Evolutionary conservation across 37 sponge, comb jelly and placozoan genomes (phyloP), one percentile per base, ranked within the genome.

Genomic region (Cladorhizidae sp.): DNA sequence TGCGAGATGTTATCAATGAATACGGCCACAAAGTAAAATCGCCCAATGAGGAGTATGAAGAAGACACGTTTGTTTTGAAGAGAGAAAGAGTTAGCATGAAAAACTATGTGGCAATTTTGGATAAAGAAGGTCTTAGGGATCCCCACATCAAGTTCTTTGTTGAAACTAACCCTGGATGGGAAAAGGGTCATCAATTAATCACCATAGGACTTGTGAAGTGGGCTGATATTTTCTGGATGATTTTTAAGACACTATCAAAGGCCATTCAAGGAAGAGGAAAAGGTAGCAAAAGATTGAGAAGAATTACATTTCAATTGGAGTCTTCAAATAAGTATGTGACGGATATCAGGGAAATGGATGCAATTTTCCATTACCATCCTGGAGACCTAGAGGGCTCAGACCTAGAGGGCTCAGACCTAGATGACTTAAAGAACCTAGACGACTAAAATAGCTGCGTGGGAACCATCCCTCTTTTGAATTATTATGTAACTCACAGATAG

Each of bases 111-210:
- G 84, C 89, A 31, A 76, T 83, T 31, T 73, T 89, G 9, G 56
- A 68, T 26, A 50, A 65, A 0, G 45, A 31, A 9, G 55, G 70
- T 21, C 64, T 85, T 18, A 37, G 86, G 42, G 88, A 93, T 40
- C 90, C 94, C 2, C 90, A 93, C 84, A 78, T 88, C 61, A 62
- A 69, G 80, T 89, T 85, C 78, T 93, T 93, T 59, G 28, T 45
- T 0, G 43, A 72, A 31, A 75, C 31, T 12, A 93, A 93, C 52
- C 94, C 94, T 5, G 83, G 74, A 12, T 93, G 94, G 94, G 18
- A 36, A 59, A 78, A 86, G 50, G 92, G 88, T 32, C 83, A 88
- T 68, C 82, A 82, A 25, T 37, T 88, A 73, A 67, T 81, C 18
- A 50, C 50, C 31, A 1, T 88, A 64, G 72, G 72, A 5, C 33